These are phyloP conservation scores for Pseudolycoriella hygida DNA, from an alignment of 2,888 invertebrate species.

Conservation along the genomic window DNA sequence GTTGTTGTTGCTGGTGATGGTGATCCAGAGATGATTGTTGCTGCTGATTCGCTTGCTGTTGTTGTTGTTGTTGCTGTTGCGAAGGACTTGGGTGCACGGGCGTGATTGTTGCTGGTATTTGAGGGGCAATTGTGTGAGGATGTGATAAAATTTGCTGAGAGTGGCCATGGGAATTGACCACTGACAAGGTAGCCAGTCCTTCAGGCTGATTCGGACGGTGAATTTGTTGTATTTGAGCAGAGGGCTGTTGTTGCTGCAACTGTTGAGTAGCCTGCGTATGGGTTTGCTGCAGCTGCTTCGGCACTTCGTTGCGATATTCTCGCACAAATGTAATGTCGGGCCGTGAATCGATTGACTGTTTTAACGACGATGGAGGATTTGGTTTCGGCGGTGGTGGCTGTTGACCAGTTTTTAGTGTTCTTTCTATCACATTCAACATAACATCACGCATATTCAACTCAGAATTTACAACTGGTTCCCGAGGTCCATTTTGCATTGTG, in stretches of 20 bases:
- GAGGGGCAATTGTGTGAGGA: slow-evolving; percentile 18
- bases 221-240: slow-evolving; percentile 6
- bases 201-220: slow-evolving; percentile 16
- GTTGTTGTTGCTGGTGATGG: slow-evolving; percentile 12
- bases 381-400: slow-evolving; percentile 24
- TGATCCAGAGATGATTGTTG: slow-evolving; percentile 14
- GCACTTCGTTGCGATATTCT: slow-evolving; percentile 26
- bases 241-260: background rate
- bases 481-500: slow-evolving; percentile 16
- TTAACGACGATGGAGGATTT: slow-evolving; percentile 8
- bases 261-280: slow-evolving; percentile 3
- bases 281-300: slow-evolving; percentile 4
- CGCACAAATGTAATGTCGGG: slow-evolving; percentile 26
- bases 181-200: slow-evolving; percentile 49
- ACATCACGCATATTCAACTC: slow-evolving; percentile 66
- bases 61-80: slow-evolving; percentile 15
- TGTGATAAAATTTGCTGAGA: slow-evolving; percentile 21
- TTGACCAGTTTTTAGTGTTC: slow-evolving; percentile 49
- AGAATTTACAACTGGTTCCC: slow-evolving; percentile 32
- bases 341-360: slow-evolving; percentile 11
- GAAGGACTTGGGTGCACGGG: slow-evolving; percentile 29
- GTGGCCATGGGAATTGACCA: slow-evolving; percentile 35
- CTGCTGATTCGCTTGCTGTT: slow-evolving; percentile 13
- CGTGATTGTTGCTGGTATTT: slow-evolving; percentile 49
- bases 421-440: slow-evolving; percentile 68